Base-by-base conservation (phyloP, 2,113 vertebrate genomes). In the Pedionomus torquatus region DNA sequence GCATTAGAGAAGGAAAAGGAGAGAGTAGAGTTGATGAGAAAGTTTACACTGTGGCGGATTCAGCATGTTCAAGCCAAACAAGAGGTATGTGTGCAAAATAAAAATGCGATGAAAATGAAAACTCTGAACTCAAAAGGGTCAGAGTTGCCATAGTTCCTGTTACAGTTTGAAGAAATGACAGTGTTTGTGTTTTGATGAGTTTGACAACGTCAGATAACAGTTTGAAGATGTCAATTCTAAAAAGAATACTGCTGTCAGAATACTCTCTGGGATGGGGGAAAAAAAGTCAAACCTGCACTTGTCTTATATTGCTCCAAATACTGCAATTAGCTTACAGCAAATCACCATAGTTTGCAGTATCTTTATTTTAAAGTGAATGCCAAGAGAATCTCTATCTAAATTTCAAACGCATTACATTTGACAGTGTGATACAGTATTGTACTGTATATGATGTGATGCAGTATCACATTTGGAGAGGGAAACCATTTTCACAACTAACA, bases 1-100 rank as follows among this genome's bases (percentile, higher is more conserved):
- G 98, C 98, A 44, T 88, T 99, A 95, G 98, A 99, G 94, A 99
- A 98, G 93, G 98, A 99, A 76, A 99, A 99, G 97, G 98, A 99
- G 79, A 99, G 98, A 92, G 92, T 95, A 93, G 99, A 99, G 93
- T 93, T 99, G 96, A 99, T 99, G 99, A 99, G 96, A 90, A 98
- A 87, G 31, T 99, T 99, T 97, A 98, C 98, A 3, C 97, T 98
- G 61, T 99, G 99, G 99, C 98, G 98, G 91, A 95, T 99, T 91
- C 97, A 98, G 83, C 98, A 98, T 19, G 81, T 97, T 43, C 98
- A 98, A 89, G 96, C 97, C 86, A 99, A 98, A 97, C 98, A 99
- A 89, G 98, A 99, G 97, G 99, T 99, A 98, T 91, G 97, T 96
- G 37, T 25, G 2, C 57, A 71, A 91, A 96, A 90, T 57, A 55